Conservation (phyloP, 1,140 invertebrate species). For the Diuraphis noxia region DNA sequence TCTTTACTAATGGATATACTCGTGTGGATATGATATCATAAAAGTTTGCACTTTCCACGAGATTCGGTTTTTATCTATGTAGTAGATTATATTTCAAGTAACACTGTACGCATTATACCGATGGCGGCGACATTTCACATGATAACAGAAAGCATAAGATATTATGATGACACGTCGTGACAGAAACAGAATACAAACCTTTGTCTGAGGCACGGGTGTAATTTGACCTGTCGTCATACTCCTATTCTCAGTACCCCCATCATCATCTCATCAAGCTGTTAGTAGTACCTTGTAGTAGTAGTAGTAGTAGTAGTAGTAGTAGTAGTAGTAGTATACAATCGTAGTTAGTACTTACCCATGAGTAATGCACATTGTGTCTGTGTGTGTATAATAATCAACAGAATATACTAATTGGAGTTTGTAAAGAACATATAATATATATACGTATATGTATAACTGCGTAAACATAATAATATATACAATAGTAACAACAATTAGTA, state of each 20-base stretch:
- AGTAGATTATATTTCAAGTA: neutral
- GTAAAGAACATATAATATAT: neutral
- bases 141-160: neutral
- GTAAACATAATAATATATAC: neutral
- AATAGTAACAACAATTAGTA: neutral
- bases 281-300: neutral
- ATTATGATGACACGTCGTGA: neutral
- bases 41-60: neutral
- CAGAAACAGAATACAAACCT: neutral
- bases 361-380: neutral
- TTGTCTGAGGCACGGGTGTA: neutral
- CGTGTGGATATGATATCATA: neutral
- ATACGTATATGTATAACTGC: too few relatives aligned
- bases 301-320: neutral
- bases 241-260: neutral
- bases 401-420: neutral
- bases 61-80: neutral
- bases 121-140: neutral
- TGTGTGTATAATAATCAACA: neutral
- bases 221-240: neutral
- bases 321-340: neutral
- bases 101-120: neutral
- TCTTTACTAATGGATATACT: neutral
- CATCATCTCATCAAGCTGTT: neutral
- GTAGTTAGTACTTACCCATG: neutral